phyloP scores from a whole-genome alignment of 1,140 invertebrate genomes.

The Alviniconcha marisindica region DNA sequence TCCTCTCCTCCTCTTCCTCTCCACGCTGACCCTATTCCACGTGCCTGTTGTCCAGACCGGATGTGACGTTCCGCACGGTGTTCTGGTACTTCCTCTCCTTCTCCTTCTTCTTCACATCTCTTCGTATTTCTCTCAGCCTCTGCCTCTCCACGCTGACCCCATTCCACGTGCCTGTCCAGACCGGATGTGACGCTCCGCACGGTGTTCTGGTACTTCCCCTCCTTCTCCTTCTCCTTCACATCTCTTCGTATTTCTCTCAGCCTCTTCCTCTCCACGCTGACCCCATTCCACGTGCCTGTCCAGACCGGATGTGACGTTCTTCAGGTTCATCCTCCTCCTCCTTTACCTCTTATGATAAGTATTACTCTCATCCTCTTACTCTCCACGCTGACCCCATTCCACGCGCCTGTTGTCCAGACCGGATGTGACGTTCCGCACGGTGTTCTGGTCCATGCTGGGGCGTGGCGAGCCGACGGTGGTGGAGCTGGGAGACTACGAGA shows the following conservation, averaged over 20 bases:
- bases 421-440: slow-evolving; percentile 68
- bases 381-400: no score
- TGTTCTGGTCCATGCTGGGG: slow-evolving; percentile 83
- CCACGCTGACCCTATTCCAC: no score
- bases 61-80: slow-evolving; percentile 69
- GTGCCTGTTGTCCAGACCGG: slow-evolving; percentile 79
- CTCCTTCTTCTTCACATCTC: background rate
- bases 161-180: slow-evolving; percentile 77
- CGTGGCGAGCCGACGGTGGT: slow-evolving; percentile 96
- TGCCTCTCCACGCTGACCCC: background rate
- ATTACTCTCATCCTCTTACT: background rate
- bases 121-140: background rate
- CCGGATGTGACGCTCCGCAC: slow-evolving; percentile 76
- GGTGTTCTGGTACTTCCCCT: slow-evolving; percentile 63
- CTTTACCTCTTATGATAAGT: background rate
- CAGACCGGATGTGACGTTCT: slow-evolving; percentile 81
- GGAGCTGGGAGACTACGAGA: slow-evolving; percentile 91
- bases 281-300: no score
- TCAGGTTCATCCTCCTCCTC: slow-evolving; percentile 52
- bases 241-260: background rate
- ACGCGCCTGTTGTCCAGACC: slow-evolving; percentile 79
- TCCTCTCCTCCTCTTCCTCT: background rate
- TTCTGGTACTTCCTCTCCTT: slow-evolving; percentile 56
- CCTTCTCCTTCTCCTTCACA: background rate
- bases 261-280: background rate